A percentile compares a stretch with the other conserved stretches of the same genome.
Conservation (phyloP, 1,140 invertebrate species). For the Drosophila baimaii region DNA sequence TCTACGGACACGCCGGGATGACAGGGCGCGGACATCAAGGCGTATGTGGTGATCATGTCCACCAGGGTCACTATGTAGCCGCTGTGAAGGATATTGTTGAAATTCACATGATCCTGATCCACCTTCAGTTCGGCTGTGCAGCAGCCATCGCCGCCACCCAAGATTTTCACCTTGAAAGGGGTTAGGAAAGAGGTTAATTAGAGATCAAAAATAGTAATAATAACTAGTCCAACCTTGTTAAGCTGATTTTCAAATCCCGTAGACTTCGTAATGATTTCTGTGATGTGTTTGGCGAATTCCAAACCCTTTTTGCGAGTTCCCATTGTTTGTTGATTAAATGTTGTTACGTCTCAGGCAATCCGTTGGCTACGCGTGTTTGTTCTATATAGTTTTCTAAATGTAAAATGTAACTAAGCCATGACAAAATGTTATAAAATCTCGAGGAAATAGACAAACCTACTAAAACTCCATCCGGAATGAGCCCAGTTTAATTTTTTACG, state of each 20-base stretch:
- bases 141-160: slow-evolving; percentile 88
- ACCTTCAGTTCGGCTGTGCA: slow-evolving; percentile 92
- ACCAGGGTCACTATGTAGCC: slow-evolving; percentile 93
- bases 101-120: slow-evolving; percentile 90
- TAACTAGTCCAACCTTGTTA: neutral
- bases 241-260: slow-evolving; percentile 23
- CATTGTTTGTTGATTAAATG: slow-evolving; percentile 41
- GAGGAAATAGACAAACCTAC: neutral
- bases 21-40: slow-evolving; percentile 88
- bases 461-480: neutral
- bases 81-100: slow-evolving; percentile 91
- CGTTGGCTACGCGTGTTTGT: neutral
- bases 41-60: slow-evolving; percentile 93
- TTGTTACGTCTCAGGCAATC: slow-evolving; percentile 7
- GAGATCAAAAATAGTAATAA: neutral
- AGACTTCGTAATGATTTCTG: slow-evolving; percentile 71
- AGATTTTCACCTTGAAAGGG: slow-evolving; percentile 87
- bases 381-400: neutral
- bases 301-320: slow-evolving; percentile 73
- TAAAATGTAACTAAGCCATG: neutral
- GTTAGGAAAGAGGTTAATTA: neutral
- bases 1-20: slow-evolving; percentile 90
- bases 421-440: neutral
- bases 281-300: slow-evolving; percentile 75
- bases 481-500: too few species aligned